Evolutionary conservation across 1,140 invertebrate genomes (phyloP).

Genomic region (Musca domestica): DNA sequence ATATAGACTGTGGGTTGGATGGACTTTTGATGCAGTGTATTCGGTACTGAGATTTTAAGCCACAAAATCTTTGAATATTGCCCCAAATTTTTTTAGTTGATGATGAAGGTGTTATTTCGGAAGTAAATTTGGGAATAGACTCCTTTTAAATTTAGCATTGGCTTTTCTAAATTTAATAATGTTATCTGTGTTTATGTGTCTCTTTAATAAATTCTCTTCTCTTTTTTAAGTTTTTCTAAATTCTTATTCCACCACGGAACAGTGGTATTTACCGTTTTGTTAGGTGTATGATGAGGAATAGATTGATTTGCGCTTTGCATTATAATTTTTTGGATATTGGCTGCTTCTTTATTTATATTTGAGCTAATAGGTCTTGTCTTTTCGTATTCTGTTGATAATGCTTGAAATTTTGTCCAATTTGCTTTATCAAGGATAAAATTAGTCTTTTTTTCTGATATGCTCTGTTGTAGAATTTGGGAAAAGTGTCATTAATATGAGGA

Average conservation of each 20-base stretch:
- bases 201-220: not conserved
- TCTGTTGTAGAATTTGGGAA: not conserved
- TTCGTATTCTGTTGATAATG: not conserved
- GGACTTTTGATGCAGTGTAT: not conserved
- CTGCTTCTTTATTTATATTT: constrained; percentile 10
- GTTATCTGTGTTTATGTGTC: constrained; percentile 3
- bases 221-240: not conserved
- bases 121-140: not conserved
- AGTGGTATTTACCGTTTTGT: not conserved
- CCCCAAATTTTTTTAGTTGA: not conserved
- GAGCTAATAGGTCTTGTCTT: not conserved
- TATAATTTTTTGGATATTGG: constrained; percentile 8
- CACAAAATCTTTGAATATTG: not conserved
- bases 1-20: not conserved
- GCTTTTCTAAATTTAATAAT: constrained; percentile 13
- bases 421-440: no score
- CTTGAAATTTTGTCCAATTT: constrained; percentile 3
- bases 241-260: constrained; percentile 21
- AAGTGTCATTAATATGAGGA: constrained; percentile 27
- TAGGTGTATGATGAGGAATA: not conserved
- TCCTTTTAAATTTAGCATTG: not conserved
- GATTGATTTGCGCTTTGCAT: not conserved
- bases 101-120: not conserved
- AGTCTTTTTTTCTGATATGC: no score
- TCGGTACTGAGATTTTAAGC: not conserved